phyloP scores from a whole-genome alignment of 2,113 vertebrate species.

The Dissostichus mawsoni region DNA sequence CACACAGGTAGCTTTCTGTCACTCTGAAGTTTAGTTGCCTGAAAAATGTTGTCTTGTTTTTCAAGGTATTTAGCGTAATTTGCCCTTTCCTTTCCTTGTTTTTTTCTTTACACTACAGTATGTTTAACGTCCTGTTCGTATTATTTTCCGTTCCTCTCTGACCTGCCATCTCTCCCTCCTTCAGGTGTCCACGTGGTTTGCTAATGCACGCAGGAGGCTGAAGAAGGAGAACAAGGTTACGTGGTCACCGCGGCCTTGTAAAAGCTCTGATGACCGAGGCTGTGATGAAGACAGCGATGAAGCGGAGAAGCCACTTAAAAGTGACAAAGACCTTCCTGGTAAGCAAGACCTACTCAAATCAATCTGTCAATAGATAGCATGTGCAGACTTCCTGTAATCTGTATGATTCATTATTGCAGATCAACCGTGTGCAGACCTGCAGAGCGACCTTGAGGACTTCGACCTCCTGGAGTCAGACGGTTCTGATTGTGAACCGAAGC shows the following conservation, averaged over 20 bases:
- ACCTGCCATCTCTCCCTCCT: neutral
- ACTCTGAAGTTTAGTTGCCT: neutral
- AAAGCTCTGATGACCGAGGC: slow-evolving; percentile 90
- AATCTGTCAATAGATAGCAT: neutral
- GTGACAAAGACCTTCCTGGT: slow-evolving; percentile 86
- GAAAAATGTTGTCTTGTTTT: too few species aligned
- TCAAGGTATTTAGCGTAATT: neutral
- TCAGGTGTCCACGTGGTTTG: slow-evolving; percentile 92
- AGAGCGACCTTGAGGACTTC: slow-evolving; percentile 94
- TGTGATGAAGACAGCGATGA: slow-evolving; percentile 89
- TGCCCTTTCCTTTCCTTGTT: neutral
- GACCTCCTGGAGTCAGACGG: slow-evolving; percentile 90
- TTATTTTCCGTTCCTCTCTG: neutral
- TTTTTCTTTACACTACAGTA: neutral
- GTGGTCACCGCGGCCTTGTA: slow-evolving; percentile 92
- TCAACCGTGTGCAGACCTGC: slow-evolving; percentile 81
- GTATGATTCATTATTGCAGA: slow-evolving; percentile 34
- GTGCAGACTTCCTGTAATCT: neutral
- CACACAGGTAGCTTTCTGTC: slow-evolving; percentile 77
- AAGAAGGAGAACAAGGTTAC: slow-evolving; percentile 96
- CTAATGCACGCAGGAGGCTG: slow-evolving; percentile 92
- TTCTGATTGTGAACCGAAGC: slow-evolving; percentile 89
- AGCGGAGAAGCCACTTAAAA: slow-evolving; percentile 83
- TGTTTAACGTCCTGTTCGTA: neutral
- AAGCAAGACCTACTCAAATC: slow-evolving; percentile 34